A percentile compares a stretch with the other conserved stretches of the same genome.
phyloP scores from a whole-genome alignment of 2,113 vertebrate genomes.

The Brevimyrus niger region DNA sequence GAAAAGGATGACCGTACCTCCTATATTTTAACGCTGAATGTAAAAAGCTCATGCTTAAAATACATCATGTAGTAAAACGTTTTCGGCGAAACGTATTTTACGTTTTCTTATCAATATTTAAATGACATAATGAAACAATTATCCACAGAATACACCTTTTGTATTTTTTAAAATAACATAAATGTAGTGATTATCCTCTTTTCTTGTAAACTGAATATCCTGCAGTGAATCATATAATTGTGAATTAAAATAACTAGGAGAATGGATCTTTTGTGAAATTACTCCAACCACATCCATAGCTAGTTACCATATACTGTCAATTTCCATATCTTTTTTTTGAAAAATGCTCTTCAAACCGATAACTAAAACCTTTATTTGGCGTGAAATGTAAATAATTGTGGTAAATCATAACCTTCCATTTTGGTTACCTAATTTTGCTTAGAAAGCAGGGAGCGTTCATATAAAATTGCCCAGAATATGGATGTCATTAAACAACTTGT shows the following conservation, averaged over 20 bases:
- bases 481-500: background rate
- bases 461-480: background rate
- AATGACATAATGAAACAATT: background rate
- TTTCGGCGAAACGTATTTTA: background rate
- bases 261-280: background rate
- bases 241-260: background rate
- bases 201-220: background rate
- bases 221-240: background rate
- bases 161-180: background rate
- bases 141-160: background rate
- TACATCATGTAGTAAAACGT: background rate
- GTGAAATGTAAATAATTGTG: background rate
- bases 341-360: background rate
- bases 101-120: background rate
- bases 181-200: background rate
- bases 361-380: background rate
- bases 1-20: background rate
- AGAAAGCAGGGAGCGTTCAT: background rate
- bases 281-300: background rate
- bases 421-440: background rate
- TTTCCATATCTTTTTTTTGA: slow-evolving; percentile 32
- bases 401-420: background rate
- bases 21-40: background rate
- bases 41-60: background rate
- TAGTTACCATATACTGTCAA: background rate